phyloP scores from a whole-genome alignment of 2,888 invertebrate species.

The Agriopis marginaria region DNA sequence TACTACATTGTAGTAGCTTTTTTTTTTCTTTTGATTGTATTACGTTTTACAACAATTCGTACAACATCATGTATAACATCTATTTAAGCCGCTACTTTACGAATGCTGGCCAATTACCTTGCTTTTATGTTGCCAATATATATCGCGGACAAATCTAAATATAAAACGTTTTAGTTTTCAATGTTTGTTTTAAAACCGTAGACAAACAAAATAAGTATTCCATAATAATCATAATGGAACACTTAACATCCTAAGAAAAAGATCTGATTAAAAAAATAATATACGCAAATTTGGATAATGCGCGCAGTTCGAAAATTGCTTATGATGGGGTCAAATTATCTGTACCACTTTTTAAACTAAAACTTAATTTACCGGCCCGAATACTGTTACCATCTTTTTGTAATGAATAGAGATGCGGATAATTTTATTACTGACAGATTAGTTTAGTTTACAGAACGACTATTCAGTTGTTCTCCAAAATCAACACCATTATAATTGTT shows the following conservation, averaged over 20 bases:
- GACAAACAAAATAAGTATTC: too few relatives aligned
- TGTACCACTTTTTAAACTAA: not conserved
- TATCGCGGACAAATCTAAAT: too few relatives aligned
- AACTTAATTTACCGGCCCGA: not conserved
- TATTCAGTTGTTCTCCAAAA: not conserved
- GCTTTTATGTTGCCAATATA: not conserved
- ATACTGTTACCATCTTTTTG: not conserved
- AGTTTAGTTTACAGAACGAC: not conserved
- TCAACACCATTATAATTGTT: not conserved
- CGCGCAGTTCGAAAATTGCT: not conserved
- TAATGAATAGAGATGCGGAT: not conserved
- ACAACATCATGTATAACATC: too few relatives aligned
- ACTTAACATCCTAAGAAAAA: not conserved
- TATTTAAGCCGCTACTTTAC: too few relatives aligned
- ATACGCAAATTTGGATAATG: slow-evolving; percentile 1
- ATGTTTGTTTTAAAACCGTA: too few relatives aligned
- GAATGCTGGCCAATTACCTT: not conserved
- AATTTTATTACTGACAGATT: not conserved
- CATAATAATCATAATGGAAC: not conserved
- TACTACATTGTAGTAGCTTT: too few relatives aligned
- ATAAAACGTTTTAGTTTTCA: too few relatives aligned
- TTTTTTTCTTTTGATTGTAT: too few relatives aligned
- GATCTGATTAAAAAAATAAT: slow-evolving; percentile 8
- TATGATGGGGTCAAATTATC: not conserved
- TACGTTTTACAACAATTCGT: too few relatives aligned